Evolutionary conservation across 2,797 vertebrate species (phyloP).

Genomic region (Tachyglossus aculeatus): DNA sequence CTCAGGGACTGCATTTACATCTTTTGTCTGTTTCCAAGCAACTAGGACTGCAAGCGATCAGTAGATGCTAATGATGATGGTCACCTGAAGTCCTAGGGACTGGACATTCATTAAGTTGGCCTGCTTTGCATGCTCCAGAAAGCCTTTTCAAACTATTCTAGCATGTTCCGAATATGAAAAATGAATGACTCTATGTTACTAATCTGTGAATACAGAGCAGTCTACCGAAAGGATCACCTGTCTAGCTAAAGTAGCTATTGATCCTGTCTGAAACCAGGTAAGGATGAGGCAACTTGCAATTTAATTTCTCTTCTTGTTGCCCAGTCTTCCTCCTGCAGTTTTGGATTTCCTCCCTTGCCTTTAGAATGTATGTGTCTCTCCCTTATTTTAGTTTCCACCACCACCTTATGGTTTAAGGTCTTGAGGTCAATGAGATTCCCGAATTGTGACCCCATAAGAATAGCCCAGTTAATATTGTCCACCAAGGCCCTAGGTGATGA

Average conservation of each 20-base stretch:
- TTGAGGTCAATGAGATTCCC: too few species aligned
- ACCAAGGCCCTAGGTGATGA: too few species aligned
- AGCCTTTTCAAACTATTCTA: conserved; percentile 32
- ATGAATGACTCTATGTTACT: conserved; percentile 16
- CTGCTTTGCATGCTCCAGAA: conserved; percentile 34
- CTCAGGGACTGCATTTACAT: too few species aligned
- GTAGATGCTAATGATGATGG: too few species aligned
- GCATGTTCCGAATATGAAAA: conserved; percentile 37
- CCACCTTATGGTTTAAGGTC: too few species aligned
- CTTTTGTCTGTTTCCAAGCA: too few species aligned
- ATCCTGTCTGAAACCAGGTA: neutral
- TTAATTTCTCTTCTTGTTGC: neutral
- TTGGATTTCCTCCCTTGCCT: neutral
- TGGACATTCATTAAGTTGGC: conserved; percentile 12
- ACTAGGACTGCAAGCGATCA: too few species aligned
- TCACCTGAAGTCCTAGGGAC: conserved; percentile 19
- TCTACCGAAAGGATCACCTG: neutral
- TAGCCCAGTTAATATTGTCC: too few species aligned
- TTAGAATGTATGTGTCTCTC: neutral
- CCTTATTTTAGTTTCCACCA: too few species aligned
- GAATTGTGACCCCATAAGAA: too few species aligned
- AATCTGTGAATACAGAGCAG: conserved; percentile 22
- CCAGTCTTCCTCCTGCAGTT: neutral
- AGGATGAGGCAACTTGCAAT: neutral
- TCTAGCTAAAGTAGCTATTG: neutral